phyloP scores from a whole-genome alignment of 2,888 invertebrate genomes.

The Sabellastarte sp. region DNA sequence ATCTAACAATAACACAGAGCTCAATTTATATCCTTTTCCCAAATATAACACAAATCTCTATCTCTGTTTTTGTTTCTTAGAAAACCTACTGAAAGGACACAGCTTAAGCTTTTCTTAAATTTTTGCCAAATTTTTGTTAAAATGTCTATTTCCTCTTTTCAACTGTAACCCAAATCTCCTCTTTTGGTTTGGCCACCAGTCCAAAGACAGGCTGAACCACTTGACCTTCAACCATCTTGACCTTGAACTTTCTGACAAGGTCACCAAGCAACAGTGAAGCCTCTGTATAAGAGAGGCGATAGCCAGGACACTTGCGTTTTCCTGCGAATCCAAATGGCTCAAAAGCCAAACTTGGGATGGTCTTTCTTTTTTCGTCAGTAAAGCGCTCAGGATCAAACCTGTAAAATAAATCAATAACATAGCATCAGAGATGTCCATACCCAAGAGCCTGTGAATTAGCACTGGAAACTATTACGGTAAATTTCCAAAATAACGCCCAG shows the following conservation, averaged over 20 bases:
- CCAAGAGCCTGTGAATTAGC: no score
- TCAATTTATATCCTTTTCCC: no score
- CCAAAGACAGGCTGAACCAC: slow-evolving; percentile 50
- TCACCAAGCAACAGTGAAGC: slow-evolving; percentile 39
- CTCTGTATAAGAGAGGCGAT: slow-evolving; percentile 44
- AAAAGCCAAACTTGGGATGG: slow-evolving; percentile 41
- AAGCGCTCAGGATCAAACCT: slow-evolving; percentile 58
- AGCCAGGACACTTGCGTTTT: slow-evolving; percentile 46
- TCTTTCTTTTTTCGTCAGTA: slow-evolving; percentile 35
- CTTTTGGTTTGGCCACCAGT: slow-evolving; percentile 54
- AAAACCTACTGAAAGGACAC: no score
- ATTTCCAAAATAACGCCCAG: no score
- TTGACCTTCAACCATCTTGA: slow-evolving; percentile 53
- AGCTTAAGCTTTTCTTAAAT: no score
- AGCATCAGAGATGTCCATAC: no score
- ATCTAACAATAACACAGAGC: no score
- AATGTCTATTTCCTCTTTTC: background rate
- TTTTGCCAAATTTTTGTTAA: no score
- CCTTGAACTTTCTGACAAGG: slow-evolving; percentile 44
- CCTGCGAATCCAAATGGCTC: slow-evolving; percentile 59
- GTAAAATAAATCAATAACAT: slow-evolving; percentile 1
- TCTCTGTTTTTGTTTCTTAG: no score
- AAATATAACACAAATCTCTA: no score
- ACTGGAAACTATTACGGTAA: no score
- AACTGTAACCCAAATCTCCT: slow-evolving; percentile 19